Base-by-base conservation (phyloP, 1,140 invertebrate genomes). In the Zeugodacus cucurbitae region DNA sequence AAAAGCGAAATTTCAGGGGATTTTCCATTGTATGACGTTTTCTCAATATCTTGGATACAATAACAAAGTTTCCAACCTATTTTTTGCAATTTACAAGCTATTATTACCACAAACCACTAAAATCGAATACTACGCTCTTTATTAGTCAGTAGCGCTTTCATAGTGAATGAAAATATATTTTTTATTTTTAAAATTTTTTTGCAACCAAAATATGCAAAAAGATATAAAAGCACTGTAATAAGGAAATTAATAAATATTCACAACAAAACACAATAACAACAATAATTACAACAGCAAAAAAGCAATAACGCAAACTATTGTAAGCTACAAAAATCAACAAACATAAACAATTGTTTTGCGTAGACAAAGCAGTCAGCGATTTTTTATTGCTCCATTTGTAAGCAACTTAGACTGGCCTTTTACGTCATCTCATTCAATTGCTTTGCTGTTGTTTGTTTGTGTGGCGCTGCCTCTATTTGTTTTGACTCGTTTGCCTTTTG, bases 351-450 rank as follows among this genome's bases (percentile, higher is more conserved):
- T n/a, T n/a, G n/a, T n/a, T n/a, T n/a, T n/a, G n/a, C n/a, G n/a
- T n/a, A 62, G 26, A 22, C 22, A 62, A 62, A 26, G n/a, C 8
- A 62, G 58, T 62, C 22, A 62, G 58, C 26, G n/a, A 2, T 54
- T 14, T 74, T 41, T 20, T 41, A n/a, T 74, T 37, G 34, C 34
- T 74, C 22, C 2, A 22, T 11, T 37, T 41, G 29, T n/a, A 74
- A 74, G 17, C 5, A 7, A 17, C 67, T 74, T 32, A 41, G 20
- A n/a, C 20, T 32, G 41, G 22, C 32, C 14, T 74, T 74, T 74
- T 41, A 74, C 67, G 67, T 74, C 67, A 74, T 34, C 7, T 20
- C 67, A 74, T 74, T 74, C 67, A 70, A 70, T 70, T 70, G 67
- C 29, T 32, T 20, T 32, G 67, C 67, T n/a, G n/a, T 70, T 74